phyloP scores from a whole-genome alignment of 2,888 invertebrate genomes.

The Plebejus melissa region DNA sequence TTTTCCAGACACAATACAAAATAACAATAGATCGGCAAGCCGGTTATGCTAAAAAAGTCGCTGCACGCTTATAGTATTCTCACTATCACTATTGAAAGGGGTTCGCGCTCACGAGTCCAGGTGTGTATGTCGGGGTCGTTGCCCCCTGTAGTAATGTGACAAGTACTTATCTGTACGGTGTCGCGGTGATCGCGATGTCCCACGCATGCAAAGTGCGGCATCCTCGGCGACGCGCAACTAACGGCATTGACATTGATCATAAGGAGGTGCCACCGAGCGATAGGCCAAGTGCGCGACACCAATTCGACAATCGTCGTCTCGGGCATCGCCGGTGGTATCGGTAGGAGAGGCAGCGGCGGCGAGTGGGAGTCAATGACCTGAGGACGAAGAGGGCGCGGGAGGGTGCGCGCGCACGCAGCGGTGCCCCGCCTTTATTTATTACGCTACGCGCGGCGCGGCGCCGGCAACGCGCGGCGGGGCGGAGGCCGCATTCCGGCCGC shows the following conservation, averaged over 20 bases:
- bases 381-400: constrained; percentile 69
- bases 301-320: constrained; percentile 64
- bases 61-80: constrained; percentile 23
- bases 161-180: constrained; percentile 42
- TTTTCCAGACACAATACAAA: neutral
- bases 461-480: constrained; percentile 49
- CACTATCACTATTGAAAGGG: constrained; percentile 35
- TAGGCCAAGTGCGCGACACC: constrained; percentile 59
- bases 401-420: constrained; percentile 77
- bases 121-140: constrained; percentile 53
- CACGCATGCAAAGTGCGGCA: constrained; percentile 34
- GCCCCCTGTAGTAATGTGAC: constrained; percentile 44
- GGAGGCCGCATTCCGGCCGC: constrained; percentile 66
- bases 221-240: constrained; percentile 44
- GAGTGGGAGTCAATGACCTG: constrained; percentile 72
- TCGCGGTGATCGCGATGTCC: constrained; percentile 34
- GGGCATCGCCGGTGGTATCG: constrained; percentile 51
- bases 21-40: constrained; percentile 17
- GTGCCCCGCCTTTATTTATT: constrained; percentile 79
- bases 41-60: constrained; percentile 27
- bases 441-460: constrained; percentile 71
- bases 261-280: constrained; percentile 42
- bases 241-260: constrained; percentile 71
- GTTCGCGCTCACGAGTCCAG: constrained; percentile 44
- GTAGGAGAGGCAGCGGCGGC: constrained; percentile 44